Conservation (phyloP, 2,888 invertebrate species). For the Trichogramma dendrolimi region DNA sequence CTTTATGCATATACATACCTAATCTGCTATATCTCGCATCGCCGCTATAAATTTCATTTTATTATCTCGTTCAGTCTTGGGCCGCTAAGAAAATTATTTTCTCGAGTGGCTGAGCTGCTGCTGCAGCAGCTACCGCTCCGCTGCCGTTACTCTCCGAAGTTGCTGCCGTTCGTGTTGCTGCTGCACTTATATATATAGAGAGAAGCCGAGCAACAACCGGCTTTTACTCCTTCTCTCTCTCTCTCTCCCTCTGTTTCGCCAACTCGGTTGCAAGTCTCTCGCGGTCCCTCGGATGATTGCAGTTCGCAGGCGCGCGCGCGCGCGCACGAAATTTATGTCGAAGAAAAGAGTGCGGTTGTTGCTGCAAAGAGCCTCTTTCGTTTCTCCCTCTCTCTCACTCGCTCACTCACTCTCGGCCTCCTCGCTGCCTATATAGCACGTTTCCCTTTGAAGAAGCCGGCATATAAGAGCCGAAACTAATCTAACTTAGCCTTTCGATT, state of each 20-base stretch:
- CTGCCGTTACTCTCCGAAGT: too few species aligned
- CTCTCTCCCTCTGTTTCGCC: neutral
- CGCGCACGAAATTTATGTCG: slow-evolving; percentile 29
- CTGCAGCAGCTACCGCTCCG: too few species aligned
- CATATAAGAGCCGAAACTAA: slow-evolving; percentile 31
- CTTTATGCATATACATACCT: neutral
- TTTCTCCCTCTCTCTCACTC: slow-evolving; percentile 4
- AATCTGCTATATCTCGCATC: slow-evolving; percentile 20
- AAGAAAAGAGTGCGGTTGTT: slow-evolving; percentile 22
- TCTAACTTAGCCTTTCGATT: slow-evolving; percentile 32
- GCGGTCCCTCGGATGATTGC: slow-evolving; percentile 11
- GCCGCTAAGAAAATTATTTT: slow-evolving; percentile 27
- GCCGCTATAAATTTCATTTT: slow-evolving; percentile 28
- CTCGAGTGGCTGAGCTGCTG: slow-evolving; percentile 10
- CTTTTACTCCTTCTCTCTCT: slow-evolving; percentile 4
- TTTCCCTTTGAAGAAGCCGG: slow-evolving; percentile 30
- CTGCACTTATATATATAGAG: too few species aligned
- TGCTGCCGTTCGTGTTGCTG: too few species aligned
- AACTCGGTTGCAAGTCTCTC: slow-evolving; percentile 13
- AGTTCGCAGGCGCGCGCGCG: slow-evolving; percentile 9
- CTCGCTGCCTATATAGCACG: neutral
- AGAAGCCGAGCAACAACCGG: too few species aligned
- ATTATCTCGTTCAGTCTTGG: slow-evolving; percentile 20
- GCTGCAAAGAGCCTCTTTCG: neutral
- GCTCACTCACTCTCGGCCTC: slow-evolving; percentile 2